Evolutionary conservation across 2,113 vertebrate species (phyloP), one percentile per base, ranked within the genome.

Genomic region (Oostethus manadensis): DNA sequence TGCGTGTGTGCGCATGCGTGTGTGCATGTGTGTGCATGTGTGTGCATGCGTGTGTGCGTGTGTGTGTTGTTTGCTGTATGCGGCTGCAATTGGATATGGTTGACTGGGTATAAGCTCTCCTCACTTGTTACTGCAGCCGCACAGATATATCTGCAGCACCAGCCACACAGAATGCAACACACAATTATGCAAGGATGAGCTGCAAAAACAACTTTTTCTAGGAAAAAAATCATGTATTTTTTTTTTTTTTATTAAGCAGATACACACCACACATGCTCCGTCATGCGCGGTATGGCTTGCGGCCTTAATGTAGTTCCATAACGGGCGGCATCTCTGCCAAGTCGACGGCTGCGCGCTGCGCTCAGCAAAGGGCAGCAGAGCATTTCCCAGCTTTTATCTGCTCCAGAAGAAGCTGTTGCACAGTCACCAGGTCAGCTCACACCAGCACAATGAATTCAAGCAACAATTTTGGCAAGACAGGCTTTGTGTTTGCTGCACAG

Each of bases 81-180:
- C 79, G 51, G 33, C 56, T 53, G 43, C 70, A 54, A 84, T 79
- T 84, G 77, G 82, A 80, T 58, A 62, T 43, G 80, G 66, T 76
- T 33, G 67, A 57, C 58, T 80, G 83, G 83, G 60, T 58, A 66
- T 62, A 49, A 33, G 61, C 45, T 51, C 54, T 57, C 47, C 66
- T 55, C 70, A 46, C 50, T 61, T 46, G 48, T 71, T 57, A 62
- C 14, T 65, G 71, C 65, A 66, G 66, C 54, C 38, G 13, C 38
- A 42, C 51, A 57, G 57, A 63, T 60, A 48, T 40, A 66, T 62
- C 51, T 47, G 46, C 17, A 38, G 63, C 38, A 38, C 10, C 1
- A 9, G 22, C 51, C 46, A 55, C 51, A 33, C 14, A 0, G 40
- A 42, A 38, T 60, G 51, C 9, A 69, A 61, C 43, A 38, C 0